These are phyloP conservation scores for Rhopalosiphum maidis DNA, from an alignment of 1,140 invertebrate species.

Conservation along the genomic window DNA sequence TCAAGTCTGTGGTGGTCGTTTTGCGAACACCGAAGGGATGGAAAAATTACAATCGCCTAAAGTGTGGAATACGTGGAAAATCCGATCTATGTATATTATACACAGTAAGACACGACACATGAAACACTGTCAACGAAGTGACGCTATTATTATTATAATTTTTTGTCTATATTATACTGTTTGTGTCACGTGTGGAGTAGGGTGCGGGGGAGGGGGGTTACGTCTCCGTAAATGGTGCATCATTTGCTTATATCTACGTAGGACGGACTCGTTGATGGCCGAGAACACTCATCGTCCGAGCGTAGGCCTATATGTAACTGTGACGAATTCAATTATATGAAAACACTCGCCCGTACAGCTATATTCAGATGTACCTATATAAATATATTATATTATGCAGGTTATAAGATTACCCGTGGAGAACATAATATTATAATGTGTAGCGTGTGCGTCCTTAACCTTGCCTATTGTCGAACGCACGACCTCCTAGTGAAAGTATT, in stretches of 20 bases:
- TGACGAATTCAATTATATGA: conserved; percentile 8
- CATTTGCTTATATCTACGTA: background rate
- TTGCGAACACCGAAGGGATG: background rate
- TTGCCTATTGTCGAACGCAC: conserved; percentile 23
- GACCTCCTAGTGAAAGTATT: conserved; percentile 22
- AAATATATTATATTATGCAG: background rate
- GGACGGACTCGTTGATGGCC: background rate
- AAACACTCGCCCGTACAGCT: background rate
- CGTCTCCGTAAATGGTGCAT: background rate
- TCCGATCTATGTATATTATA: background rate
- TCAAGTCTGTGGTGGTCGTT: no score
- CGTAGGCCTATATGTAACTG: background rate
- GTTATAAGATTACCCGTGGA: background rate
- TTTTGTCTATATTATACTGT: background rate
- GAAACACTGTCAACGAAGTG: background rate
- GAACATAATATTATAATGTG: conserved; percentile 17
- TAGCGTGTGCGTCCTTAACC: conserved; percentile 32
- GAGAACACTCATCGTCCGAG: background rate
- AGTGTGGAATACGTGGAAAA: background rate
- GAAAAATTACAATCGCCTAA: background rate
- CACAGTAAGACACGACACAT: background rate
- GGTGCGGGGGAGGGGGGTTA: no score
- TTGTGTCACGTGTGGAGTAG: background rate
- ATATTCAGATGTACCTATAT: background rate
- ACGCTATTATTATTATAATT: background rate